These are phyloP conservation scores for Nasonia longicornis DNA, from an alignment of 1,140 invertebrate species.

Conservation along the genomic window DNA sequence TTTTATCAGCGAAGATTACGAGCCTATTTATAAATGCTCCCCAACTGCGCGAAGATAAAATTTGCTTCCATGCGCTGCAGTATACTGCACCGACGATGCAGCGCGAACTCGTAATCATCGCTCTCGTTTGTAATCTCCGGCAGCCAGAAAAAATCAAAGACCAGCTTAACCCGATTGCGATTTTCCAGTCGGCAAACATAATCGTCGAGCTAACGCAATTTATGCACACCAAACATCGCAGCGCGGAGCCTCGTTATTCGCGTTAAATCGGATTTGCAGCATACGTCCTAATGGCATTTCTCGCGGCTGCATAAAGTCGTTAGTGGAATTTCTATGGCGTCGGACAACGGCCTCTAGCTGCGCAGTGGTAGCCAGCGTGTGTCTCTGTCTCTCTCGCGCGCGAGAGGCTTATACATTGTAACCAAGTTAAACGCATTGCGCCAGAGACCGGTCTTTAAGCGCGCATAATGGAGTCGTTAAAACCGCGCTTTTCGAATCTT, in stretches of 20 bases:
- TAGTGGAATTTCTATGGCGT: conserved; percentile 61
- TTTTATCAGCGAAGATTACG: too few species aligned
- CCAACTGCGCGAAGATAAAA: not conserved
- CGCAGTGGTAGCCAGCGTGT: not conserved
- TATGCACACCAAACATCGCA: not conserved
- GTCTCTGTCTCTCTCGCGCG: not conserved
- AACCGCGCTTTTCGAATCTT: conserved; percentile 19
- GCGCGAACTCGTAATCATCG: not conserved
- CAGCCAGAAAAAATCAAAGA: not conserved
- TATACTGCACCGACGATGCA: not conserved
- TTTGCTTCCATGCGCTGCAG: too few species aligned
- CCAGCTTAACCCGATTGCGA: not conserved
- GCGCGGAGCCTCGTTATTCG: not conserved
- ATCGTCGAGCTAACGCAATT: conserved; percentile 14
- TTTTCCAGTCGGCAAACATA: conserved; percentile 12
- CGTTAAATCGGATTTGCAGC: conserved; percentile 1
- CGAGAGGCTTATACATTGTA: not conserved
- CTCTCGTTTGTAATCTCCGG: not conserved
- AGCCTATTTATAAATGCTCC: too few species aligned
- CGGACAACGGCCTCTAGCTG: conserved; percentile 55
- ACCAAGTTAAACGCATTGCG: not conserved
- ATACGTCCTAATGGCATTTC: not conserved
- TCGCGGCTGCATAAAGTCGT: conserved; percentile 55
- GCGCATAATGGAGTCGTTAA: conserved; percentile 25
- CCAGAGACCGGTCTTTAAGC: not conserved